These are phyloP conservation scores for Hepsetus odoe DNA, from an alignment of 2,113 vertebrate genomes.

Conservation along the genomic window DNA sequence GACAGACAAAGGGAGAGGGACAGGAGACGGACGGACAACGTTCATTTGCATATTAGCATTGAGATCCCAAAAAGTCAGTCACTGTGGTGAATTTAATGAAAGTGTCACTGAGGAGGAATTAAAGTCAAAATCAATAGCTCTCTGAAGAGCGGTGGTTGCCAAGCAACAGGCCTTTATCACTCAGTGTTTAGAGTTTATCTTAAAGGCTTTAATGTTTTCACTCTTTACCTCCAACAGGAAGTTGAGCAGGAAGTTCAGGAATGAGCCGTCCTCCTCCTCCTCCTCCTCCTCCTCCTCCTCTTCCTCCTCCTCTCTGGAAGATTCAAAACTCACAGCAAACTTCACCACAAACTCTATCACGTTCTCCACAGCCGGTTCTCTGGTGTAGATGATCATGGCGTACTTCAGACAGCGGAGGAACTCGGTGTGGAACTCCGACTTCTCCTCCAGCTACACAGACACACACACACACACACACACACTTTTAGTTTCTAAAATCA, in stretches of 20 bases:
- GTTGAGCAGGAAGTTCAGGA: slow-evolving; percentile 86
- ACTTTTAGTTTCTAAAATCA: too few species aligned
- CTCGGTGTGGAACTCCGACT: slow-evolving; percentile 83
- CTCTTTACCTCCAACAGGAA: slow-evolving; percentile 95
- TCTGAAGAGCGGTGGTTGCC: too few species aligned
- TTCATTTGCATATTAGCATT: too few species aligned
- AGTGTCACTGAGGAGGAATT: too few species aligned
- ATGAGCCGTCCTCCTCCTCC: slow-evolving; percentile 71
- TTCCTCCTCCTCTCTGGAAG: slow-evolving; percentile 62
- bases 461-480: not conserved
- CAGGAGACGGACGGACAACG: too few species aligned
- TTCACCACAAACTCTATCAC: slow-evolving; percentile 87
- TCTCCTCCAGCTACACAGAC: slow-evolving; percentile 81
- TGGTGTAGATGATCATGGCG: slow-evolving; percentile 88
- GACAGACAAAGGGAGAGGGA: too few species aligned
- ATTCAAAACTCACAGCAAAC: slow-evolving; percentile 87
- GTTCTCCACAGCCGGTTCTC: slow-evolving; percentile 87
- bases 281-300: slow-evolving; percentile 71
- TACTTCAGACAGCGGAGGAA: slow-evolving; percentile 89
- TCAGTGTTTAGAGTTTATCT: too few species aligned
- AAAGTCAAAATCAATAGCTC: too few species aligned
- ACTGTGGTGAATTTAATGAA: too few species aligned
- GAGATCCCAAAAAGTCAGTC: too few species aligned
- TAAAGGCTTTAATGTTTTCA: too few species aligned
- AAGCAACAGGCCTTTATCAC: too few species aligned